Conservation (phyloP, 2,113 vertebrate genomes). For the Halichoerus grypus region DNA sequence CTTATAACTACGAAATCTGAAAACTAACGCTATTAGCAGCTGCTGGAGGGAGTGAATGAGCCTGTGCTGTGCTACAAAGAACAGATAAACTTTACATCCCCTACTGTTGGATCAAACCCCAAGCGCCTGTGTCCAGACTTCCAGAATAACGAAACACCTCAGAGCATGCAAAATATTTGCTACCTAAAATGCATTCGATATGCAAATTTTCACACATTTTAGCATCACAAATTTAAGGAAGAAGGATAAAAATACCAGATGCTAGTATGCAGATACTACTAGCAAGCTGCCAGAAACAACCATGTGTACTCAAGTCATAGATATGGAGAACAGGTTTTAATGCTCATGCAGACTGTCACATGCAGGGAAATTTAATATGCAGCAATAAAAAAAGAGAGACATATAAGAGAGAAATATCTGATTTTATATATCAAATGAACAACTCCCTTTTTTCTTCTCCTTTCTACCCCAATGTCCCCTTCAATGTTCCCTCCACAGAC, state of each 20-base stretch:
- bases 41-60: background rate
- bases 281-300: constrained; percentile 14
- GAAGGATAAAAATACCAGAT: constrained; percentile 23
- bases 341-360: constrained; percentile 37
- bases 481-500: background rate
- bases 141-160: background rate
- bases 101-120: background rate
- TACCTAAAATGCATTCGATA: constrained; percentile 9
- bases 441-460: background rate
- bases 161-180: constrained; percentile 10
- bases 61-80: background rate
- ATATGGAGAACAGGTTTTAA: constrained; percentile 43
- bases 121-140: background rate
- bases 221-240: constrained; percentile 17
- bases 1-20: constrained; percentile 6
- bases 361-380: constrained; percentile 33
- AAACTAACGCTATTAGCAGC: constrained; percentile 26
- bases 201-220: constrained; percentile 3
- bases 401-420: background rate
- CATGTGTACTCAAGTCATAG: background rate
- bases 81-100: background rate
- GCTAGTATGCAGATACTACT: background rate
- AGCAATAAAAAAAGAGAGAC: background rate
- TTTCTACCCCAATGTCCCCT: background rate
- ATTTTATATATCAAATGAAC: background rate